Evolutionary conservation across 2,888 invertebrate species (phyloP), one percentile per base, ranked within the genome.

Genomic region (Kuschelorhynchus macadamiae): DNA sequence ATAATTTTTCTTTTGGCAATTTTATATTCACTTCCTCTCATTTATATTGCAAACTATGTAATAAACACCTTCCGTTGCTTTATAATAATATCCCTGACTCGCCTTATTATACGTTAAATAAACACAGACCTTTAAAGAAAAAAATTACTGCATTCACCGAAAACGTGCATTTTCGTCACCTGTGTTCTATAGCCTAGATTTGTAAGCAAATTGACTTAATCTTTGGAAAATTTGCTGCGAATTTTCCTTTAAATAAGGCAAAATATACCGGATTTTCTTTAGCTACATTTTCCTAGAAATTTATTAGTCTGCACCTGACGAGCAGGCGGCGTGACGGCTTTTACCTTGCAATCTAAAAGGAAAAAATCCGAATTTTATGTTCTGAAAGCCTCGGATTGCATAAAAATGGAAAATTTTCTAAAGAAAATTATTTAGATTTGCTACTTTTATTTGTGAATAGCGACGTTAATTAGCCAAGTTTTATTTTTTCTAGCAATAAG

Each of bases 171-270:
- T 67, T 56, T 70, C 70, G 67, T 67, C 71, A 67, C 62, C 71
- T 71, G 71, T 49, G 62, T 67, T 71, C 71, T 71, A 71, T 71
- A 49, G 67, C 70, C 71, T 18, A 72, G 75, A 77, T 77, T 78
- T 77, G 74, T 74, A 77, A 79, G 75, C 72, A 78, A 78, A 77
- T 78, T 76, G 76, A 76, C 75, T 76, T 77, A 79, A 79, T 79
- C 77, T 77, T 77, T 76, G 74, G 76, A 75, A 78, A 77, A 77
- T 78, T 76, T 71, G 66, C 67, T 59, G 67, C 67, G 52, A 67
- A 67, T 67, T 67, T 60, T 61, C 61, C 67, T 69, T 69, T 69
- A 69, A 69, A 69, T 69, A 65, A 65, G 69, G 50, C 55, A 39
- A 69, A 69, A 60, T 69, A 65, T 59, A 69, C 52, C 53, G 60